Evolutionary conservation across 2,888 invertebrate species (phyloP).

Genomic region (Meiosimyza decipiens): DNA sequence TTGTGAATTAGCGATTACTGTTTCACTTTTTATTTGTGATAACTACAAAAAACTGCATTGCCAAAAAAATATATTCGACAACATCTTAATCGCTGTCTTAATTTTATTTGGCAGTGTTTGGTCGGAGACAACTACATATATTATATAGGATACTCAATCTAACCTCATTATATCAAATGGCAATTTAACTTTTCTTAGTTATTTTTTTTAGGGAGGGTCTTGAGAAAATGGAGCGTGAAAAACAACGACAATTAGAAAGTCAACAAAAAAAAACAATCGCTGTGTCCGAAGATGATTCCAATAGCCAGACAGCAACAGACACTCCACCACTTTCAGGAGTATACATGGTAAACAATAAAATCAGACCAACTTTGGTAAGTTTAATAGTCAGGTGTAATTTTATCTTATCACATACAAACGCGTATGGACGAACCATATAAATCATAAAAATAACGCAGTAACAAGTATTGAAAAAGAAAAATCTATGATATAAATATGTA

Average conservation of each 20-base stretch:
- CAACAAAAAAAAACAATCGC: slow-evolving; percentile 64
- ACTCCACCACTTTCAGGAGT: slow-evolving; percentile 24
- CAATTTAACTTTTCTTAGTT: not conserved
- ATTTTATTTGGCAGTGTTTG: too few relatives aligned
- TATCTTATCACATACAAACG: not conserved
- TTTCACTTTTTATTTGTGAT: too few relatives aligned
- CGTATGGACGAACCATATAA: not conserved
- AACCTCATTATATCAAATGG: not conserved
- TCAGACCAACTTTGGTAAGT: slow-evolving; percentile 41
- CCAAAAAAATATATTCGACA: too few relatives aligned
- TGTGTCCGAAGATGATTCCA: slow-evolving; percentile 42
- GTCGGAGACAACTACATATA: too few relatives aligned
- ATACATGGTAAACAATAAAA: slow-evolving; percentile 42
- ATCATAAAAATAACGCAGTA: not conserved
- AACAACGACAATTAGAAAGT: slow-evolving; percentile 85
- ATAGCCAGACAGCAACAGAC: slow-evolving; percentile 41
- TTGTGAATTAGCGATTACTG: too few relatives aligned
- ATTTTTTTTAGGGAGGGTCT: slow-evolving; percentile 73
- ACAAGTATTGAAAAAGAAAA: not conserved
- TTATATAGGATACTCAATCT: too few relatives aligned
- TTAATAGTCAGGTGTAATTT: not conserved
- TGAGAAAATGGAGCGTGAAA: slow-evolving; percentile 97
- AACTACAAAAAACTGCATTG: too few relatives aligned
- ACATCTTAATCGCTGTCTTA: too few relatives aligned
- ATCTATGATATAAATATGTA: slow-evolving; percentile 15